Conservation (phyloP, 2,888 invertebrate species). For the Stenoptilia bipunctidactyla region DNA sequence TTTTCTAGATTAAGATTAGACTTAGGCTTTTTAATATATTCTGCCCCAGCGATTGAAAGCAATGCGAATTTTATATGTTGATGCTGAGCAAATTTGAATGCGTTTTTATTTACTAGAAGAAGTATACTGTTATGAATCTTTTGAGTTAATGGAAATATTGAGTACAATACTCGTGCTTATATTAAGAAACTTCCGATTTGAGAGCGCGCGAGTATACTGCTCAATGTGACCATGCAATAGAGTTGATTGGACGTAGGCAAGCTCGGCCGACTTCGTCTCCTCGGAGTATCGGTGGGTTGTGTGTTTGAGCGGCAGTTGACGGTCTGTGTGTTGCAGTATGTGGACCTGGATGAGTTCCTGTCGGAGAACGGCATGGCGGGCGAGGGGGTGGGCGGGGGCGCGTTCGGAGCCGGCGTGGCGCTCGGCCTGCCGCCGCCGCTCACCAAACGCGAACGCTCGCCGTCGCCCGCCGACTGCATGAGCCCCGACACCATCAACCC, state of each 20-base stretch:
- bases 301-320: slow-evolving; percentile 18
- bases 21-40: not conserved
- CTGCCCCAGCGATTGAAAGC: slow-evolving; percentile 7
- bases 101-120: too few relatives aligned
- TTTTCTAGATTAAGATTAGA: not conserved
- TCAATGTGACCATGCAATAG: too few relatives aligned
- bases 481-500: slow-evolving; percentile 90
- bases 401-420: slow-evolving; percentile 72
- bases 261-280: not conserved
- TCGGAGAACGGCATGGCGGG: slow-evolving; percentile 95
- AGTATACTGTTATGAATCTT: too few relatives aligned
- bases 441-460: slow-evolving; percentile 89
- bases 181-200: too few relatives aligned
- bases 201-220: too few relatives aligned
- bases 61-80: slow-evolving; percentile 8
- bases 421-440: slow-evolving; percentile 76
- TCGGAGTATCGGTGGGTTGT: slow-evolving; percentile 2
- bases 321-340: slow-evolving; percentile 77
- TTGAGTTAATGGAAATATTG: too few relatives aligned
- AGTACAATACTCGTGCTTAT: too few relatives aligned
- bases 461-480: slow-evolving; percentile 90
- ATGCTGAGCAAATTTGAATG: not conserved
- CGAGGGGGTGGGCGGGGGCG: slow-evolving; percentile 77
- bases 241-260: too few relatives aligned
- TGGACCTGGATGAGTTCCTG: slow-evolving; percentile 96